A percentile compares a stretch with the other conserved stretches of the same genome.
Conservation (phyloP, 2,888 invertebrate species). For the Crematogaster levior region DNA sequence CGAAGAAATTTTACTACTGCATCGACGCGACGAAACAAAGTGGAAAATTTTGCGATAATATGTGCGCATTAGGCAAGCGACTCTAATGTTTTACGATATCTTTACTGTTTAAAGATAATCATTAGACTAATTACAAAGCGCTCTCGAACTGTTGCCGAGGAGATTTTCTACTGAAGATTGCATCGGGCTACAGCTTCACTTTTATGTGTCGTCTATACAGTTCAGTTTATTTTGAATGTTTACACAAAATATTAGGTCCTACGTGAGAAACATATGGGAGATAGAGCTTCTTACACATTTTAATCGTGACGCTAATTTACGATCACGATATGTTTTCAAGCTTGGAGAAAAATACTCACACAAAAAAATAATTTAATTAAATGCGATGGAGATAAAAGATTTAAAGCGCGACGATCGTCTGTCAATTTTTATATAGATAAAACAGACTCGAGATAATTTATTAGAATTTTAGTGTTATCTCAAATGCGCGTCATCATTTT, state of each 20-base stretch:
- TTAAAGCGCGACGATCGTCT: background rate
- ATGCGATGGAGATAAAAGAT: background rate
- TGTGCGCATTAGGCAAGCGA: background rate
- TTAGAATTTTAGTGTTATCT: background rate
- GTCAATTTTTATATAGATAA: constrained; percentile 10
- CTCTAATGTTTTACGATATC: background rate
- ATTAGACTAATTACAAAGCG: background rate
- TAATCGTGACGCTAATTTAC: background rate
- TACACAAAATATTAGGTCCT: constrained; percentile 51
- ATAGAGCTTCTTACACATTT: background rate
- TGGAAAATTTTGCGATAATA: background rate
- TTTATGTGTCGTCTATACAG: constrained; percentile 51
- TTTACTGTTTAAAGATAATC: constrained; percentile 18
- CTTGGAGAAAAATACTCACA: background rate
- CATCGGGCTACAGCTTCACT: constrained; percentile 1
- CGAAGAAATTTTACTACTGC: constrained; percentile 11
- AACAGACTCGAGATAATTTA: background rate
- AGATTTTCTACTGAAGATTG: constrained; percentile 14
- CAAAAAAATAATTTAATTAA: background rate
- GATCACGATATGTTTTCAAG: background rate
- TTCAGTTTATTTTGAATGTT: constrained; percentile 47
- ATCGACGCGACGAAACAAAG: constrained; percentile 1
- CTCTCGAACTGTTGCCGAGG: background rate
- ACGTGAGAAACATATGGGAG: constrained; percentile 53
- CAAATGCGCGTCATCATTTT: background rate